Evolutionary conservation across 2,113 vertebrate genomes (phyloP), one percentile per base, ranked within the genome.

Genomic region (Eubucco bourcierii): DNA sequence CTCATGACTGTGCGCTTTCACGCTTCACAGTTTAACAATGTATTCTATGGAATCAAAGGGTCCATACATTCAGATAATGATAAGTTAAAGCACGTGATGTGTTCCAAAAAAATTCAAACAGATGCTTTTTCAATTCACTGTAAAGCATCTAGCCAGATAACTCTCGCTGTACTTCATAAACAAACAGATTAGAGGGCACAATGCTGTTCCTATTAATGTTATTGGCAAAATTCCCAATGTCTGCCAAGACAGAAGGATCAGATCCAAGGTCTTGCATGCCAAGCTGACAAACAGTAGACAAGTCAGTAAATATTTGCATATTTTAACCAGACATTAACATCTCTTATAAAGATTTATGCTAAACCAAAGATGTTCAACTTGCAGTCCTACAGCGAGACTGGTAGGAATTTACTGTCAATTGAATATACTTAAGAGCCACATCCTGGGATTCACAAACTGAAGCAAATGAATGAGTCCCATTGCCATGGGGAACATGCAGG

Each of bases 261-360:
- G 90, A 91, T 95, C 84, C 94, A 94, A 94, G 95, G 94, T 96
- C 95, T 94, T 3, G 72, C 84, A 95, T 94, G 91, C 94, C 93
- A 95, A 94, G 85, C 94, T 96, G 94, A 96, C 95, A 94, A 94
- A 95, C 90, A 96, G 95, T 94, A 96, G 96, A 95, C 94, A 96
- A 96, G 94, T 94, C 95, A 93, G 96, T 96, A 96, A 96, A 96
- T 96, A 96, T 96, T 96, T 96, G 93, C 93, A 96, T 96, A 95
- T 95, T 96, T 96, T 96, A 95, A 95, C 85, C 84, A 95, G 95
- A 89, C 94, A 96, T 96, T 95, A 96, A 94, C 93, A 95, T 94
- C 94, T 94, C 95, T 94, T 86, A 71, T 86, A 85, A 96, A 94
- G 95, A 96, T 95, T 96, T 94, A 96, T 88, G 90, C 93, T 94